Evolutionary conservation across 2,113 vertebrate species (phyloP).

Genomic region (Muntiacus muntjak): DNA sequence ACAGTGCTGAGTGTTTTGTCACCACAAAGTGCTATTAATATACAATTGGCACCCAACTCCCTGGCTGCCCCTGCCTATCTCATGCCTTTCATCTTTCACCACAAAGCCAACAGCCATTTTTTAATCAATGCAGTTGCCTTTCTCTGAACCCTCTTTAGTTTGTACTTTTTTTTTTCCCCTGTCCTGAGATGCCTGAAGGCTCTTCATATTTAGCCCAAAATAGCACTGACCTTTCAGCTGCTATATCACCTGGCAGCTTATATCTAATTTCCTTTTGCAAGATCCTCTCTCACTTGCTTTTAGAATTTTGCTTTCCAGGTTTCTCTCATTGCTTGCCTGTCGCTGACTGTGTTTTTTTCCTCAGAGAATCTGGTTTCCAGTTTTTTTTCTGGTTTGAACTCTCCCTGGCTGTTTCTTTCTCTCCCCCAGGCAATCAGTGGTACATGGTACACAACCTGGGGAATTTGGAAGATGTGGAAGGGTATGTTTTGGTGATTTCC

Average conservation of each 20-base stretch:
- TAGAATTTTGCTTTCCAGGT: constrained; percentile 52
- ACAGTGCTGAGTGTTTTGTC: not conserved
- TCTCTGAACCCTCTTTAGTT: not conserved
- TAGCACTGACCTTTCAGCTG: constrained; percentile 58
- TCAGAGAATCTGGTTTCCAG: constrained; percentile 44
- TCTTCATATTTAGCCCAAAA: constrained; percentile 60
- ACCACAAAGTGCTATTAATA: constrained; percentile 25
- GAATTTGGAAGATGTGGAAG: not conserved
- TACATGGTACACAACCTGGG: not conserved
- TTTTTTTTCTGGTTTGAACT: constrained; percentile 7
- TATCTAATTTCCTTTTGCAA: constrained; percentile 46
- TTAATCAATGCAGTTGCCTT: constrained; percentile 28
- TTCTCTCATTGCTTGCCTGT: not conserved
- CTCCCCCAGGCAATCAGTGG: not conserved
- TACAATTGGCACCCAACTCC: not conserved
- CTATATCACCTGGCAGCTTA: constrained; percentile 51
- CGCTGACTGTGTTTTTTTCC: constrained; percentile 50
- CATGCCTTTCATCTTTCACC: constrained; percentile 27
- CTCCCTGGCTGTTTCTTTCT: constrained; percentile 21
- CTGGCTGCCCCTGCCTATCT: not conserved
- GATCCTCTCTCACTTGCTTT: not conserved
- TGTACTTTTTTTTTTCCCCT: not conserved
- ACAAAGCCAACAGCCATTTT: constrained; percentile 19
- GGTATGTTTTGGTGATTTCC: not conserved
- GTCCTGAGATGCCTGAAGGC: constrained; percentile 52